phyloP scores from a whole-genome alignment of 2,888 invertebrate genomes.

The Bibio marci region DNA sequence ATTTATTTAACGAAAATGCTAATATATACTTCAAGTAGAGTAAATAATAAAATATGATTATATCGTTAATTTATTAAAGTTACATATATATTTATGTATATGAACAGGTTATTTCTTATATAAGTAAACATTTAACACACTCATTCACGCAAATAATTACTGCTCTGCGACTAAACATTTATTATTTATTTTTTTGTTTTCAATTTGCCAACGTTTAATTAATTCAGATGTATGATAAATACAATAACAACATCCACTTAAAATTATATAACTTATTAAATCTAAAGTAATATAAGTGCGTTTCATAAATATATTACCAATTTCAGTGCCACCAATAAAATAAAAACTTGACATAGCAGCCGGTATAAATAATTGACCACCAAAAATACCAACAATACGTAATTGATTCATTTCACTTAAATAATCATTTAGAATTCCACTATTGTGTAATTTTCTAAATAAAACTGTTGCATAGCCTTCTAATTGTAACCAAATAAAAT shows the following conservation, averaged over 20 bases:
- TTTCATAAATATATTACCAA: conserved; percentile 53
- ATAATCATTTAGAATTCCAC: conserved; percentile 25
- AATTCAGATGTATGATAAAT: conserved; percentile 22
- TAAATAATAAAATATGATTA: too few species aligned
- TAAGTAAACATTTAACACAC: too few species aligned
- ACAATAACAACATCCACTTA: conserved; percentile 25
- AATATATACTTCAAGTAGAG: too few species aligned
- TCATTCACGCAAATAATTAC: too few species aligned
- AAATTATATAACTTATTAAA: conserved; percentile 19
- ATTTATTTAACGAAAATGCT: too few species aligned
- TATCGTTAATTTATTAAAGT: too few species aligned
- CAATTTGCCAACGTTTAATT: too few species aligned
- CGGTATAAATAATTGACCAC: conserved; percentile 56
- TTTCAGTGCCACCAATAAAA: conserved; percentile 59
- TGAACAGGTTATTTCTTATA: too few species aligned
- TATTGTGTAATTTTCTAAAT: too few species aligned
- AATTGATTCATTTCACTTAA: conserved; percentile 27
- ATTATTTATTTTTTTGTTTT: too few species aligned
- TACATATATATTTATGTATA: too few species aligned
- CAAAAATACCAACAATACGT: conserved; percentile 48
- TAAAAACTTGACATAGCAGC: conserved; percentile 78
- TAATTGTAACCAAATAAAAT: conserved; percentile 59
- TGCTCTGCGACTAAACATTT: too few species aligned
- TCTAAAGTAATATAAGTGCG: conserved; percentile 31
- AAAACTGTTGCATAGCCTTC: conserved; percentile 44